Conservation (phyloP, 2,888 invertebrate species). For the Andrena praecox region DNA sequence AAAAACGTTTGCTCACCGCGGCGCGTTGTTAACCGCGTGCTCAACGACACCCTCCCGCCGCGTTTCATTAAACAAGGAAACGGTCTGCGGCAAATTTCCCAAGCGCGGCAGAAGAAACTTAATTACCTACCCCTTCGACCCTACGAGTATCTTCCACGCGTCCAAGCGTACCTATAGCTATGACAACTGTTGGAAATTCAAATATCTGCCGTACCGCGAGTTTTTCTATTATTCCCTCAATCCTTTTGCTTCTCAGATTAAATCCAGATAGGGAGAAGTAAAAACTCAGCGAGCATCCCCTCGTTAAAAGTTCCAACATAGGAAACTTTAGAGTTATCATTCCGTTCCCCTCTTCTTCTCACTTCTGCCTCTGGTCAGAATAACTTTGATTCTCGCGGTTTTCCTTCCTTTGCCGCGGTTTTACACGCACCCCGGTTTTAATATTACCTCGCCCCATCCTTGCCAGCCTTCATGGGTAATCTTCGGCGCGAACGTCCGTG, state of each 20-base stretch:
- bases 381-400: conserved; percentile 27
- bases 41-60: conserved; percentile 5
- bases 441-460: conserved; percentile 19
- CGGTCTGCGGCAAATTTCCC: not conserved
- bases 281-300: conserved; percentile 44
- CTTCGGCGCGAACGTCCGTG: not conserved
- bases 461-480: conserved; percentile 26
- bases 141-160: not conserved
- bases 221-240: not conserved
- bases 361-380: conserved; percentile 2
- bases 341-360: conserved; percentile 28
- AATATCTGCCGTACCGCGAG: no score
- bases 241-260: conserved; percentile 14
- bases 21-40: conserved; percentile 24
- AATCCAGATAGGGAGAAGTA: conserved; percentile 31
- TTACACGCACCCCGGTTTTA: conserved; percentile 39
- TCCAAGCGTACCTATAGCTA: no score
- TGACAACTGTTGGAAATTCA: no score
- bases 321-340: conserved; percentile 58
- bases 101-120: not conserved
- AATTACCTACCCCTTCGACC: not conserved
- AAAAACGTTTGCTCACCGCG: conserved; percentile 38
- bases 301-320: conserved; percentile 64
- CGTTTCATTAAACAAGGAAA: conserved; percentile 22
- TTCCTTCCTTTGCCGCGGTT: conserved; percentile 14